phyloP scores from a whole-genome alignment of 1,140 invertebrate species.

The Drosophila nigromelanica region DNA sequence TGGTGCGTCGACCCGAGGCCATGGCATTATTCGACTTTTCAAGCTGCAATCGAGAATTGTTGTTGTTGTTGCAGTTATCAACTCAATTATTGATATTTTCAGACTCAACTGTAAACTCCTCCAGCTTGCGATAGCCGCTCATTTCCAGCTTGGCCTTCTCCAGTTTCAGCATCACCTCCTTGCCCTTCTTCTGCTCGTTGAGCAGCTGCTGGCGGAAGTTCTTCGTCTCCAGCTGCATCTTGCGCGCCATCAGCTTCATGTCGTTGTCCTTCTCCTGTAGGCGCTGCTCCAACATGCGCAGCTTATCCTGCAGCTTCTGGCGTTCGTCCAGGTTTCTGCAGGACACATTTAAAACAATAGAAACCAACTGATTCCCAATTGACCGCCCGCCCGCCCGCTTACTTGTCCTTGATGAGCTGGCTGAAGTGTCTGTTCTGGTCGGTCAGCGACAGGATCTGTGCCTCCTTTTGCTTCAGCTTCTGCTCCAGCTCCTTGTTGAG shows the following conservation, averaged over 20 bases:
- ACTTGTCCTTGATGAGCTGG: constrained; percentile 89
- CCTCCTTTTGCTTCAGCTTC: constrained; percentile 88
- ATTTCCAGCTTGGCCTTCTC: constrained; percentile 85
- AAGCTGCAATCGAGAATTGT: constrained; percentile 19
- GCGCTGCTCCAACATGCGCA: constrained; percentile 87
- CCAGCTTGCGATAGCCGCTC: constrained; percentile 75
- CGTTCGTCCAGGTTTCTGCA: constrained; percentile 88
- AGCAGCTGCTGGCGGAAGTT: constrained; percentile 89
- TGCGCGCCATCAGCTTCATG: constrained; percentile 88
- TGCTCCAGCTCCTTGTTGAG: constrained; percentile 86
- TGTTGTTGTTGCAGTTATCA: not conserved
- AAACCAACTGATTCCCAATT: not conserved
- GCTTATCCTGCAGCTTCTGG: constrained; percentile 88
- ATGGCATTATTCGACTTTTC: constrained; percentile 69
- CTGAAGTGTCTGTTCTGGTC: constrained; percentile 89
- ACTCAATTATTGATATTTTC: not conserved
- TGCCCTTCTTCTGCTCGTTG: constrained; percentile 88
- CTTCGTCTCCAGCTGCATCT: constrained; percentile 88
- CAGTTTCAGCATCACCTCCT: constrained; percentile 88
- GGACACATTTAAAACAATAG: not conserved
- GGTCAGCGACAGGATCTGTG: constrained; percentile 86
- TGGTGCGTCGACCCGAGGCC: constrained; percentile 52
- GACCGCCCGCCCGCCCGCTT: constrained; percentile 9
- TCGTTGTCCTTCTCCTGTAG: constrained; percentile 88
- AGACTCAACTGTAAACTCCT: constrained; percentile 68